Evolutionary conservation across 2,888 invertebrate genomes (phyloP), one percentile per base, ranked within the genome.

Genomic region (Apodemia zela): DNA sequence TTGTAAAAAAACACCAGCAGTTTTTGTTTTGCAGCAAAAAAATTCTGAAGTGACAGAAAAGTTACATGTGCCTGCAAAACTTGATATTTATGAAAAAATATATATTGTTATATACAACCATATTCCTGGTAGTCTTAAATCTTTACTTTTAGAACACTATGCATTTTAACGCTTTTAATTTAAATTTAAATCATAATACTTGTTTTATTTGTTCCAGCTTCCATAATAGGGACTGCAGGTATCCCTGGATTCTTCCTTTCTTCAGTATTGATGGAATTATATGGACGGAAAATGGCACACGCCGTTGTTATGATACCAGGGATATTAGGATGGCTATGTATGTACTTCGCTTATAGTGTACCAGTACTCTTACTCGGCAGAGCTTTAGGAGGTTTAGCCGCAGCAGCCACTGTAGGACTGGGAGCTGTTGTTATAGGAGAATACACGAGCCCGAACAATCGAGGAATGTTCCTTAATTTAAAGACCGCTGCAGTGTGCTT

Each of bases 391-490:
- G 86, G 85, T 0, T 45, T 85, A 3, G 72, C 81, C 0, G 72
- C 75, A 0, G 80, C 78, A 38, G 76, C 74, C 0, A 76, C 79
- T 0, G 72, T 78, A 0, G 70, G 75, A 0, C 65, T 85, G 13
- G 83, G 82, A 63, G 81, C 83, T 0, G 74, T 87, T 0, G 74
- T 81, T 1, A 80, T 87, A 0, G 84, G 85, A 59, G 87, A 87
- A 68, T 86, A 82, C 61, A 74, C 78, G 0, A 73, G 76, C n/a
- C 86, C 87, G 0, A 72, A 73, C 21, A 73, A 81, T 59, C 74
- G 87, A 67, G 85, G 84, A 29, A 77, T 81, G 45, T 86, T 83
- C 29, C 67, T 88, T 0, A 82, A 82, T 62, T 64, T 86, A 0
- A 87, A 85, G 65, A 82, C 82, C 0, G 75, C 82, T 0, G 69